These are phyloP conservation scores for Spea multiplicata DNA, from an alignment of 2,113 vertebrate species.

Conservation along the genomic window DNA sequence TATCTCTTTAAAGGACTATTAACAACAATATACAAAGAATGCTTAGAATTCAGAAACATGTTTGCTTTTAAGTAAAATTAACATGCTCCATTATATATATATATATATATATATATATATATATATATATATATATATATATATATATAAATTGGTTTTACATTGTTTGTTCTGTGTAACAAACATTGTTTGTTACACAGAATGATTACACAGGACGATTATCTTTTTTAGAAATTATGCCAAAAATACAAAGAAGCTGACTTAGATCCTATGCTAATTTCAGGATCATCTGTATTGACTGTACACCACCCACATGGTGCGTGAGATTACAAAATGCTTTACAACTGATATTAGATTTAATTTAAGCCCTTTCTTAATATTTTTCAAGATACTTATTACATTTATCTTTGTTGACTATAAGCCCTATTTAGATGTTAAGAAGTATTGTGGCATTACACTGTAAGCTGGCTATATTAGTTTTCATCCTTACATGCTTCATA, in stretches of 20 bases:
- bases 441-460: slow-evolving; percentile 21
- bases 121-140: no score
- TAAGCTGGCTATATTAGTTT: slow-evolving; percentile 53
- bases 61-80: not conserved
- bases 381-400: slow-evolving; percentile 76
- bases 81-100: not conserved
- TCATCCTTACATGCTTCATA: slow-evolving; percentile 53
- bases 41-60: slow-evolving; percentile 46
- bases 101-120: no score
- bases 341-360: slow-evolving; percentile 85
- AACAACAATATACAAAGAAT: slow-evolving; percentile 87
- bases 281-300: slow-evolving; percentile 73
- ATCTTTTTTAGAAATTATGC: slow-evolving; percentile 61
- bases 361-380: slow-evolving; percentile 79
- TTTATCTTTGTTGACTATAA: slow-evolving; percentile 72
- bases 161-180: not conserved
- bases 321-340: slow-evolving; percentile 71
- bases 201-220: not conserved
- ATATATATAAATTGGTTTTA: slow-evolving; percentile 19
- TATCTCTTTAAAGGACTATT: slow-evolving; percentile 70
- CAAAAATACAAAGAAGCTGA: slow-evolving; percentile 73
- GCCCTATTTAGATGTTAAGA: slow-evolving; percentile 66
- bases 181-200: not conserved
- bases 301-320: slow-evolving; percentile 64
- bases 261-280: slow-evolving; percentile 80